phyloP scores from a whole-genome alignment of 2,888 invertebrate genomes.

The Argyresthia albistria region DNA sequence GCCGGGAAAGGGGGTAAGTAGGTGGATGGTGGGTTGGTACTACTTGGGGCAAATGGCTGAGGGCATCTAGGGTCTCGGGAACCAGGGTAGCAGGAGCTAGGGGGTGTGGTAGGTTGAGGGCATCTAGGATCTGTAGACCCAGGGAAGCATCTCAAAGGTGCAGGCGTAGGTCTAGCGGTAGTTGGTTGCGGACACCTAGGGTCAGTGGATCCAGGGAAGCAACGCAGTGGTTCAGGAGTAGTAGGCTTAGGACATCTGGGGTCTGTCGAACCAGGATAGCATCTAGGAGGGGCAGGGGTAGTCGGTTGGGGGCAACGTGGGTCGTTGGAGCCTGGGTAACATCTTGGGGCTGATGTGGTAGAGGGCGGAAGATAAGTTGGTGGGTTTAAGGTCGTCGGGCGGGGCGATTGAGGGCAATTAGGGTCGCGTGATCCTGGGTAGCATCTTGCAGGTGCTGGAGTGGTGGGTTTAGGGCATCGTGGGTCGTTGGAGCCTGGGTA shows the following conservation, averaged over 20 bases:
- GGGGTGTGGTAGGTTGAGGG: conserved; percentile 17
- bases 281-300: conserved; percentile 14
- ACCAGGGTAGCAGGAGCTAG: conserved; percentile 25
- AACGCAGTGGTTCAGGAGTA: conserved; percentile 13
- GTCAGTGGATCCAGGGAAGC: conserved; percentile 32
- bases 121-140: conserved; percentile 21
- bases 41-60: conserved; percentile 22
- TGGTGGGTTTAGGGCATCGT: conserved; percentile 18
- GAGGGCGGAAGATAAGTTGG: conserved; percentile 20
- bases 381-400: conserved; percentile 13
- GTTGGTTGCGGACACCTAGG: conserved; percentile 24
- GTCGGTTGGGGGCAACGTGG: conserved; percentile 26
- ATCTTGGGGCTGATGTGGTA: conserved; percentile 17
- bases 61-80: conserved; percentile 33
- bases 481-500: conserved; percentile 16
- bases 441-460: conserved; percentile 23
- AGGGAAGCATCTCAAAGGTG: conserved; percentile 17
- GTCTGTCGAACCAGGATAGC: conserved; percentile 19
- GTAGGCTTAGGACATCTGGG: conserved; percentile 18
- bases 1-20: conserved; percentile 60
- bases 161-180: conserved; percentile 14
- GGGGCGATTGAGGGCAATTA: conserved; percentile 16
- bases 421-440: conserved; percentile 31
- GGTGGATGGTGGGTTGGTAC: conserved; percentile 54
- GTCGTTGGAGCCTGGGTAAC: conserved; percentile 25